Base-by-base conservation (phyloP, 2,888 invertebrate species). In the Drosophila villosipedis region DNA sequence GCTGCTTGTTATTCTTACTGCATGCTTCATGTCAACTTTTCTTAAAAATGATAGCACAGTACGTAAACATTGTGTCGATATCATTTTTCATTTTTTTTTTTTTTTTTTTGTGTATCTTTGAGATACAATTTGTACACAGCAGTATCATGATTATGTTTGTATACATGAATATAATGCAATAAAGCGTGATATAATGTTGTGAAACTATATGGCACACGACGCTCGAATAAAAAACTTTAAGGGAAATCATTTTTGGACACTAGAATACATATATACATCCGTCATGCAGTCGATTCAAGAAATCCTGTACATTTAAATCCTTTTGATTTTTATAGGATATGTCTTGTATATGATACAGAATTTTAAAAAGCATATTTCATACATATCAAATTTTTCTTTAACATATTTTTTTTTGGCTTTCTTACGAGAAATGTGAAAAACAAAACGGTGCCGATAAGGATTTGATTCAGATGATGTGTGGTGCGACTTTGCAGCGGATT, bases 391-490 rank as follows among this genome's bases (percentile, higher is more conserved):
- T 55, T 6, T 30, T 14, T 39, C 47, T 28, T 25, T 16, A 43
- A 58, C 10, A 9, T 16, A 16, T 43, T 16, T 41, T 57, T 31
- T 22, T 5, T 9, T 9, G 31, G 16, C 43, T 47, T 55, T 1
- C 22, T 49, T 39, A 22, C n/a, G 41, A 22, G 14, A 64, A 55
- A 58, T 50, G 28, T 12, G 41, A 65, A 57, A 52, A 67, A 55
- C 61, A 59, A 78, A 66, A 64, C 58, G 67, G n/a, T 55, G 68
- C 57, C 65, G 78, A 71, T 71, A 64, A 71, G 68, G 67, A 66
- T 84, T 80, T 84, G 74, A 78, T 82, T 86, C 79, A 76, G 83
- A 68, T 68, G 72, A 63, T 60, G 60, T 68, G 77, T 71, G 64
- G 57, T 69, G 55, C 71, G 55, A 53, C 72, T 78, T 76, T 76